Evolutionary conservation across 2,888 invertebrate genomes (phyloP).

Genomic region (Zootermopsis nevadensis): DNA sequence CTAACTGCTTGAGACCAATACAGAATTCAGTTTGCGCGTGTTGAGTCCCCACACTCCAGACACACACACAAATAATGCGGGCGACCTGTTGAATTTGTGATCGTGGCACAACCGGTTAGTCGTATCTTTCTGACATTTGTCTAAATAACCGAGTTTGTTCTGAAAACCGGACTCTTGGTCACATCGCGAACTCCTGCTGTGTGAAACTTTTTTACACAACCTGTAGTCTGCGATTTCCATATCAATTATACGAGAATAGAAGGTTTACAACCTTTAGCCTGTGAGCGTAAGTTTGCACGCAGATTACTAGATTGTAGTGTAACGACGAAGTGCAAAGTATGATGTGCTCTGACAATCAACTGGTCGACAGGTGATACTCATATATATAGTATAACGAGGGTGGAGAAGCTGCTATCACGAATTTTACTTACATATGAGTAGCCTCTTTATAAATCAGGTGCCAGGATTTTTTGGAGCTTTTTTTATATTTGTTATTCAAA

Average conservation of each 20-base stretch:
- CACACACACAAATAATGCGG: background rate
- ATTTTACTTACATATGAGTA: too few relatives aligned
- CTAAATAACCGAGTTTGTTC: conserved; percentile 1
- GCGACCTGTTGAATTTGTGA: background rate
- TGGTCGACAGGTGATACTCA: too few relatives aligned
- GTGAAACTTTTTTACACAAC: background rate
- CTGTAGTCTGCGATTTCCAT: background rate
- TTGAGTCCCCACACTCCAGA: conserved; percentile 11
- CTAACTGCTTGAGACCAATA: too few relatives aligned
- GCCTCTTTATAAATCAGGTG: too few relatives aligned
- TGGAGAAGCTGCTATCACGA: too few relatives aligned
- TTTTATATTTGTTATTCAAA: too few relatives aligned
- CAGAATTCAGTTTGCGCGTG: too few relatives aligned
- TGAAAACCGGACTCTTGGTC: conserved; percentile 23
- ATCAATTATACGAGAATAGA: background rate
- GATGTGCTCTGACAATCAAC: too few relatives aligned
- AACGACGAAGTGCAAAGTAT: too few relatives aligned
- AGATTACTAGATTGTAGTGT: too few relatives aligned
- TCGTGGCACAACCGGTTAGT: background rate
- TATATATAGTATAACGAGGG: too few relatives aligned
- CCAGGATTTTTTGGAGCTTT: too few relatives aligned
- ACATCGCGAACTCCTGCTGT: background rate
- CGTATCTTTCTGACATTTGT: background rate
- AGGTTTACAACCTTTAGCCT: background rate
- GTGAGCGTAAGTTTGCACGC: background rate